Conservation (phyloP, 2,797 vertebrate genomes). For the Lepidocolaptes lacrymiger region DNA sequence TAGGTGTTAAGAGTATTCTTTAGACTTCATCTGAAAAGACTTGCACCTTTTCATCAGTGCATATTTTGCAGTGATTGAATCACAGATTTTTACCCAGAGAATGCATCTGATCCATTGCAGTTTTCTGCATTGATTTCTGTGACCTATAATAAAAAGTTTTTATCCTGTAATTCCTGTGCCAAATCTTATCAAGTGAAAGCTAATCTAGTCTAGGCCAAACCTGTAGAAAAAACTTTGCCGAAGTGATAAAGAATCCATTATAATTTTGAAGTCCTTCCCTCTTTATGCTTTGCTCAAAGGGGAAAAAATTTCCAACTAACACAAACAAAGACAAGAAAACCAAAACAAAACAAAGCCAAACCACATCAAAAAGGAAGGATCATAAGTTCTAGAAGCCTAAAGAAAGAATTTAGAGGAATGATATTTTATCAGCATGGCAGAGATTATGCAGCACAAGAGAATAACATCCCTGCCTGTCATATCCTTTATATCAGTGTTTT, state of each 20-base stretch:
- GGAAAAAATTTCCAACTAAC: too few relatives aligned
- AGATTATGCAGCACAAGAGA: background rate
- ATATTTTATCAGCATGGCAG: background rate
- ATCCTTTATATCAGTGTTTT: background rate
- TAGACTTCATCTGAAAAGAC: background rate
- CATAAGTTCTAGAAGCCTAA: background rate
- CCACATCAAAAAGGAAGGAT: background rate
- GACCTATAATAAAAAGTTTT: background rate
- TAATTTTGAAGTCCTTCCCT: background rate
- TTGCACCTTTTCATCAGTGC: background rate
- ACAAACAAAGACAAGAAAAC: too few relatives aligned
- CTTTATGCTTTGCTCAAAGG: background rate
- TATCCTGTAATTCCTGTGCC: background rate
- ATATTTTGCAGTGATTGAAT: background rate
- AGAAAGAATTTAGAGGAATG: background rate
- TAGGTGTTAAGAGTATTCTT: background rate
- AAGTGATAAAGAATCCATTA: background rate
- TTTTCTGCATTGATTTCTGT: background rate
- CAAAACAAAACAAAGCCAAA: background rate
- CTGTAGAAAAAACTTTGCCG: background rate
- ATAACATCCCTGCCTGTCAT: background rate
- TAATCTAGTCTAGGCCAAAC: background rate
- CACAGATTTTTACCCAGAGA: background rate
- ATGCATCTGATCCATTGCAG: background rate
- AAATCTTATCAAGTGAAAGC: background rate